Base-by-base conservation (phyloP, 2,797 vertebrate species). In the Hozukius guyotensis region DNA sequence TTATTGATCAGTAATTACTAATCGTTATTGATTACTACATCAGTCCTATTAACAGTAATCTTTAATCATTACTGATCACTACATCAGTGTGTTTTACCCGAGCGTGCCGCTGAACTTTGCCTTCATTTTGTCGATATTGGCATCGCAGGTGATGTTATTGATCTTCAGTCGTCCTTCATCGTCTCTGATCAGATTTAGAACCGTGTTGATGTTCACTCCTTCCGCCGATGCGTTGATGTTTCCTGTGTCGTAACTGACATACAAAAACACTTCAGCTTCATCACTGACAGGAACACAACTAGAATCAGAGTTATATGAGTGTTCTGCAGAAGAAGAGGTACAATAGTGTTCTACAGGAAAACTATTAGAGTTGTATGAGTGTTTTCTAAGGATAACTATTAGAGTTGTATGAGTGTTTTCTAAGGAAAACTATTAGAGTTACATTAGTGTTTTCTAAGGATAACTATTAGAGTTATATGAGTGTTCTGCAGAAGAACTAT, bases 191-290 rank as follows among this genome's bases (percentile, higher is more conserved):
- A 99, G 85, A 64, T 90, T 93, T 71, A 99, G 88, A 6, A 89
- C 94, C 0, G 97, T 97, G 91, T 96, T 93, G 94, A 99, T 98
- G 92, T 96, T 93, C 18, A 98, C 96, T 0, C 97, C 98, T 1
- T 98, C 96, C 0, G 98, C 98, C 0, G 98, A 98, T 0, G 98
- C 97, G 0, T 98, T 97, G 88, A 98, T 97, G 78, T 92, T 91
- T 49, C 98, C 98, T 0, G 96, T 95, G 68, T 99, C 98, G 0
- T 96, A 97, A 77, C 98, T 99, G 79, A 56, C 16, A 7, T 1
- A 67, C 18, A 8, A 62, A 29, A 46, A 59, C 4, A 56, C 14
- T 20, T 56, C 9, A 32, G 9, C 29, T 46, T 49, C 34, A 59
- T 59, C 5, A 68, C 5, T 20, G 10, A 29, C 3, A 14, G 49